Conservation (phyloP, 2,797 vertebrate genomes). For the Tragelaphus eurycerus region DNA sequence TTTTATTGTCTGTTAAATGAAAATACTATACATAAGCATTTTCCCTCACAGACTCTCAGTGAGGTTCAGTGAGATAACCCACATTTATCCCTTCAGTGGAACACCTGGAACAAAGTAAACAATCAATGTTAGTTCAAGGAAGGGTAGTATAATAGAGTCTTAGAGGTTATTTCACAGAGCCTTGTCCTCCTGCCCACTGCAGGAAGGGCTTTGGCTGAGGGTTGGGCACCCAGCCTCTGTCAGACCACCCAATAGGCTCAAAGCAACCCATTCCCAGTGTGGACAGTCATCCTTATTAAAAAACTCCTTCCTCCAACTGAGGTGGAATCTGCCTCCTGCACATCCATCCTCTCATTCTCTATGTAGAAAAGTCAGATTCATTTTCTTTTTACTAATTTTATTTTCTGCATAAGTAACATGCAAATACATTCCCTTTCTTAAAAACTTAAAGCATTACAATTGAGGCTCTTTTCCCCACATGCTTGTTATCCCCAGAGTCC, state of each 20-base stretch:
- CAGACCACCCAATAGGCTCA: not conserved
- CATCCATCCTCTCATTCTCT: not conserved
- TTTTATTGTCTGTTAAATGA: constrained; percentile 22
- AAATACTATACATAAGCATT: not conserved
- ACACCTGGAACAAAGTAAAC: not conserved
- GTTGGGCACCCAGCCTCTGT: not conserved
- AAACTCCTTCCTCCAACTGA: not conserved
- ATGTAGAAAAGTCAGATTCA: not conserved
- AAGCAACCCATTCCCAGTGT: not conserved
- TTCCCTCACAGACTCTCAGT: not conserved
- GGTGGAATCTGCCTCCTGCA: not conserved
- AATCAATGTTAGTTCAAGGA: constrained; percentile 18
- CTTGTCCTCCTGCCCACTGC: not conserved
- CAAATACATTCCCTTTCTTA: not conserved
- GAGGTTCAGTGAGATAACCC: constrained; percentile 42
- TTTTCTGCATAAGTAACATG: not conserved
- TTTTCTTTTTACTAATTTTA: not conserved
- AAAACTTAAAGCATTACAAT: not conserved
- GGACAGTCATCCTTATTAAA: not conserved
- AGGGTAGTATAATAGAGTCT: not conserved
- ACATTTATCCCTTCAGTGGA: not conserved
- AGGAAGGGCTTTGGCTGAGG: not conserved
- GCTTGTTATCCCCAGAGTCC: not conserved
- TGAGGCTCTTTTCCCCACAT: not conserved
- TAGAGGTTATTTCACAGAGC: not conserved